Conservation (phyloP, 2,113 vertebrate genomes). For the Lethenteron reissneri region DNA sequence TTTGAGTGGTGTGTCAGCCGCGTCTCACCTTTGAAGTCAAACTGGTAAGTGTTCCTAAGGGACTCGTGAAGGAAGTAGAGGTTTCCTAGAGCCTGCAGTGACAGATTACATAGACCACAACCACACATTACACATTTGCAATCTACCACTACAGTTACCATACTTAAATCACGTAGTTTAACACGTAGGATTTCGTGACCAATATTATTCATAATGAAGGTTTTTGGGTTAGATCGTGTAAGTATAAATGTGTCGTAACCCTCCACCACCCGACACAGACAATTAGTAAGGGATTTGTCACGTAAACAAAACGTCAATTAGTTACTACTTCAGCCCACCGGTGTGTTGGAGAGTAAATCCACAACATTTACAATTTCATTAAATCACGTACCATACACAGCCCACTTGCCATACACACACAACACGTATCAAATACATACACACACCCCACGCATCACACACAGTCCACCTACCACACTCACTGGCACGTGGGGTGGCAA, state of each 20-base stretch:
- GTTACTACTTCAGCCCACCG: background rate
- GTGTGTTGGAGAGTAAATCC: background rate
- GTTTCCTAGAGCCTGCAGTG: constrained; percentile 34
- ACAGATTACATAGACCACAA: constrained; percentile 9
- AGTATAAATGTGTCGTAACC: background rate
- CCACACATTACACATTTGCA: background rate
- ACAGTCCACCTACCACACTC: background rate
- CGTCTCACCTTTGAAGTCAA: constrained; percentile 33
- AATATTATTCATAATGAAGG: background rate
- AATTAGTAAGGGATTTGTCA: background rate
- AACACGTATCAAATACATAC: background rate
- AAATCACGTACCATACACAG: background rate
- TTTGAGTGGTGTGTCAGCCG: too few species aligned
- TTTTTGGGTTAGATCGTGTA: too few species aligned
- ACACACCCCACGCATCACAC: constrained; percentile 12
- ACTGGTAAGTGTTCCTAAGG: constrained; percentile 30
- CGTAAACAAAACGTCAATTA: background rate
- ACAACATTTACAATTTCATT: background rate
- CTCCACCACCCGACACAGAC: background rate
- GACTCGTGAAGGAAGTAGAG: constrained; percentile 43
- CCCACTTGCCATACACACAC: background rate
- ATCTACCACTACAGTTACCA: background rate
- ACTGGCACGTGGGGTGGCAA: too few species aligned
- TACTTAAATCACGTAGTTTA: background rate
- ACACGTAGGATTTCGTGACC: background rate